Percentiles rank a stretch among this genome's conserved stretches.
Evolutionary conservation across 2,888 invertebrate species (phyloP).

Genomic region (Orthonychiurus folsomi): DNA sequence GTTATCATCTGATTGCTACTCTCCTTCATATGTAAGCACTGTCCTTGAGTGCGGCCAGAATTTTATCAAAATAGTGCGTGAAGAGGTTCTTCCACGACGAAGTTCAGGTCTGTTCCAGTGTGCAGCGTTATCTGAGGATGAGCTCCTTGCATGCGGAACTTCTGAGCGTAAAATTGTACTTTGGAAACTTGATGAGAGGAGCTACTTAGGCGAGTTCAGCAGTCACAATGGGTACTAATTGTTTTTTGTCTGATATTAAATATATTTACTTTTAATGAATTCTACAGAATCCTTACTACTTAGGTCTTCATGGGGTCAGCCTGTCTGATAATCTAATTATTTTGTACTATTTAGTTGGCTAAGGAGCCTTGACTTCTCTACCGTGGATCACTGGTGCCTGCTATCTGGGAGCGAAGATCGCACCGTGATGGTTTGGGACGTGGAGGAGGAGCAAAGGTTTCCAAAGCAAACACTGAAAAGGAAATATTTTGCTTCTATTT

Average conservation of each 20-base stretch:
- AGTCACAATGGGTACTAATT: slow-evolving; percentile 34
- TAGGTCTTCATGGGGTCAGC: too few relatives aligned
- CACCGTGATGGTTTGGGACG: slow-evolving; percentile 38
- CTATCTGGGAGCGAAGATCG: slow-evolving; percentile 38
- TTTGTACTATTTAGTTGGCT: neutral
- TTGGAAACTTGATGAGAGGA: slow-evolving; percentile 22
- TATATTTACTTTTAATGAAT: slow-evolving; percentile 9
- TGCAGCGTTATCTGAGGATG: slow-evolving; percentile 27
- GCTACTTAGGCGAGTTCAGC: slow-evolving; percentile 29
- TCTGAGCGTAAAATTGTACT: slow-evolving; percentile 32
- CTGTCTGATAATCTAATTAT: too few relatives aligned
- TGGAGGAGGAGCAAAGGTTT: slow-evolving; percentile 31
- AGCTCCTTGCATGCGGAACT: slow-evolving; percentile 34
- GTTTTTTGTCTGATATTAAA: neutral
- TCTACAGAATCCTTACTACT: too few relatives aligned
- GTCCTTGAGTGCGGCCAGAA: slow-evolving; percentile 25
- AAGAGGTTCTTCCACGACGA: slow-evolving; percentile 23
- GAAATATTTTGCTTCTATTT: slow-evolving; percentile 23
- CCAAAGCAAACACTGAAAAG: slow-evolving; percentile 27
- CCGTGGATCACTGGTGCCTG: slow-evolving; percentile 27
- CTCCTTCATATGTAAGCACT: slow-evolving; percentile 10
- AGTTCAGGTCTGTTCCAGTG: slow-evolving; percentile 27
- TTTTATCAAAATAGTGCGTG: slow-evolving; percentile 21
- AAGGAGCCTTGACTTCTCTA: slow-evolving; percentile 30
- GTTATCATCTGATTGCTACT: slow-evolving; percentile 24